Conservation (phyloP, 2,888 invertebrate genomes). For the Drosophila seclusa region DNA sequence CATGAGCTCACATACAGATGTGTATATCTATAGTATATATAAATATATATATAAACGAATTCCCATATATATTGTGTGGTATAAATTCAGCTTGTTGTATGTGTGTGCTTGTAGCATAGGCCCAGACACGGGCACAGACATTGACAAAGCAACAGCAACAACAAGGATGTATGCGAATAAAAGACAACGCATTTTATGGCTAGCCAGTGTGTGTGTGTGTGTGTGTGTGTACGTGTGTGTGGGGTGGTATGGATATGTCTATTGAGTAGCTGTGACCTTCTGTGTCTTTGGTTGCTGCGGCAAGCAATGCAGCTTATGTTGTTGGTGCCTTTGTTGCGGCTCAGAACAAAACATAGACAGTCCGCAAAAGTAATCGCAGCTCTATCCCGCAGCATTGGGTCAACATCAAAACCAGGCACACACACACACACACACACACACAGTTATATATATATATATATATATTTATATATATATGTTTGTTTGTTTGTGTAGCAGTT, state of each 20-base stretch:
- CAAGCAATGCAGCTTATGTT: constrained; percentile 50
- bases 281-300: constrained; percentile 70
- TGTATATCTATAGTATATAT: constrained; percentile 11
- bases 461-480: neutral
- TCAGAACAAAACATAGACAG: constrained; percentile 25
- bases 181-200: constrained; percentile 53
- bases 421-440: constrained; percentile 7
- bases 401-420: constrained; percentile 39
- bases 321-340: constrained; percentile 29
- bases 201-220: constrained; percentile 11
- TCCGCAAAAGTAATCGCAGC: constrained; percentile 63
- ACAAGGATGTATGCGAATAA: constrained; percentile 30
- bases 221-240: constrained; percentile 21
- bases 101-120: constrained; percentile 23
- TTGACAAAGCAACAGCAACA: constrained; percentile 27
- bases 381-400: constrained; percentile 45
- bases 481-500: constrained; percentile 12
- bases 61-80: constrained; percentile 8
- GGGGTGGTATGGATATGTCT: constrained; percentile 16
- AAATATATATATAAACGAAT: neutral
- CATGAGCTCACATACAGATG: constrained; percentile 50
- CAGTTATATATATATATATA: neutral
- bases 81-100: constrained; percentile 19
- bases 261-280: constrained; percentile 66
- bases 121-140: constrained; percentile 45